phyloP scores from a whole-genome alignment of 1,140 invertebrate genomes.

The Drosophila micromelanica region DNA sequence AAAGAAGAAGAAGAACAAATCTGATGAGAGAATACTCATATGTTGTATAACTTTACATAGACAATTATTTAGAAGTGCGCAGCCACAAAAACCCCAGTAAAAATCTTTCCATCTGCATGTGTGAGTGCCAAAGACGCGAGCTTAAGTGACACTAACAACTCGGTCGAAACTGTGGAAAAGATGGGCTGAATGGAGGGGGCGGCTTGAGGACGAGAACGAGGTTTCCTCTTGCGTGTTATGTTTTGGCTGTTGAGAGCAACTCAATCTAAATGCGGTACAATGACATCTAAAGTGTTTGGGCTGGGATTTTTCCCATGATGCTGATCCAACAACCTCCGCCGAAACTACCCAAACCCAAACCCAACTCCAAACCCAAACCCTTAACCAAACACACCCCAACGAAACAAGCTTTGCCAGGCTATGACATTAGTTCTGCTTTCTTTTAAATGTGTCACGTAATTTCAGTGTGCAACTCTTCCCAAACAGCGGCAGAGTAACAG shows the following conservation, averaged over 20 bases:
- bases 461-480: conserved; percentile 43
- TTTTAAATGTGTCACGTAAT: conserved; percentile 82
- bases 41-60: conserved; percentile 77
- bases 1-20: conserved; percentile 16
- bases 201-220: conserved; percentile 11
- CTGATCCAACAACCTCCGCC: conserved; percentile 25
- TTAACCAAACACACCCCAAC: neutral
- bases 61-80: conserved; percentile 80
- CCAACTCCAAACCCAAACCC: neutral
- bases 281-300: conserved; percentile 81
- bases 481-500: conserved; percentile 2
- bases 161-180: neutral
- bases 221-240: conserved; percentile 59
- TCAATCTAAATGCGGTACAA: conserved; percentile 83
- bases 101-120: conserved; percentile 63
- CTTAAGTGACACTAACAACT: conserved; percentile 81
- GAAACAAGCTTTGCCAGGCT: conserved; percentile 36
- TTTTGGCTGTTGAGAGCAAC: conserved; percentile 79
- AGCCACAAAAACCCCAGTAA: conserved; percentile 29
- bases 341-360: no score
- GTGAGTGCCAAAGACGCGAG: conserved; percentile 71
- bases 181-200: no score
- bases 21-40: conserved; percentile 14
- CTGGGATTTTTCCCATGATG: conserved; percentile 56
- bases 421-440: conserved; percentile 81